Base-by-base conservation (phyloP, 2,113 vertebrate species). In the Toxotes jaculatrix region DNA sequence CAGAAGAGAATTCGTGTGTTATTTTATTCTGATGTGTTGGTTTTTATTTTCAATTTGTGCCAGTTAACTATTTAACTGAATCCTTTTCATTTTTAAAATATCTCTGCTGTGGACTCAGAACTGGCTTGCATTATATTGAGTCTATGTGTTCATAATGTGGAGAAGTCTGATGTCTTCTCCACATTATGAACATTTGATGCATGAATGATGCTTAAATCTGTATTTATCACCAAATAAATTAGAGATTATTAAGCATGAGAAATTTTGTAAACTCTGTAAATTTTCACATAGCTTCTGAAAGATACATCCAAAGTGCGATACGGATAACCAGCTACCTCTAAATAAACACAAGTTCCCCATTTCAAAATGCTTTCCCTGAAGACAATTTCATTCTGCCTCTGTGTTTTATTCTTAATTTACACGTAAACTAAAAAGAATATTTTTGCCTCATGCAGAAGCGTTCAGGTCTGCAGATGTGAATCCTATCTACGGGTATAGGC, bases 1-100 rank as follows among this genome's bases (percentile, higher is more conserved):
- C 70, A 77, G 69, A 76, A 66, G 63, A 57, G 57, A 88, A 82
- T 87, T 76, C 70, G 80, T 2, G 0, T 56, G 19, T 51, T 57
- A 74, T 71, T 70, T 78, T 9, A 69, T 57, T 69, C 5, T 2
- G 6, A 55, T 7, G 68, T 74, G 42, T 17, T 32, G 49, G 21
- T 4, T 71, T 77, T 43, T 36, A 23, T 27, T 38, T 65, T 70
- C 5, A 53, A 0, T 76, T 73, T 55, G 40, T 47, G 21, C 38
- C 66, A 60, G 45, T 49, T 0, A 31, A 5, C 5, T 43, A 3
- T 43, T 36, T 0, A 7, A 68, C 61, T 56, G 43, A 38, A 45
- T 45, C 43, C 23, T 32, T 47, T 81, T 57, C 63, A 7, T 27
- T 27, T 27, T 27, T 27, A 27, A 27, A 27, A 27, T 27, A 27